phyloP scores from a whole-genome alignment of 1,140 invertebrate genomes.

The Cherax destructor region DNA sequence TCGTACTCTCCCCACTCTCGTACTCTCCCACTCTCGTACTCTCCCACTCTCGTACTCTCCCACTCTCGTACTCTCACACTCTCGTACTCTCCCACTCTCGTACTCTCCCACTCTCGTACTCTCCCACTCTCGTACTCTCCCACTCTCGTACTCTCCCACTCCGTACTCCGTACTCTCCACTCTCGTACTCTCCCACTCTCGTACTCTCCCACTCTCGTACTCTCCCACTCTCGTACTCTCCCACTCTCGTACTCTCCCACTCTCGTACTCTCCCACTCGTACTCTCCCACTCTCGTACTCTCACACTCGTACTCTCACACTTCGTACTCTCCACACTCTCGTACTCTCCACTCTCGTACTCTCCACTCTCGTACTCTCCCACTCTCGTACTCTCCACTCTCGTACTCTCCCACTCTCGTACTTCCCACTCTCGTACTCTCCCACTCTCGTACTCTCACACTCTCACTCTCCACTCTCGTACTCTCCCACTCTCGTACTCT shows the following conservation, averaged over 20 bases:
- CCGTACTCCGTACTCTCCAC: neutral
- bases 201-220: too few relatives aligned
- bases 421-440: too few relatives aligned
- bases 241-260: too few relatives aligned
- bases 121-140: neutral
- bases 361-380: too few relatives aligned
- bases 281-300: neutral
- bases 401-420: neutral
- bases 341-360: too few relatives aligned
- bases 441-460: neutral
- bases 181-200: slow-evolving; percentile 12
- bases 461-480: too few relatives aligned
- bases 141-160: neutral
- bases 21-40: too few relatives aligned
- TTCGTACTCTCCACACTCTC: slow-evolving; percentile 10
- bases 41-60: too few relatives aligned
- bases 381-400: too few relatives aligned
- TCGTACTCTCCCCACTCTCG: slow-evolving; percentile 11
- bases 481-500: neutral
- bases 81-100: neutral
- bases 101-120: neutral
- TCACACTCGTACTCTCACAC: neutral
- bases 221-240: too few relatives aligned
- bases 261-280: neutral
- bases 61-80: too few relatives aligned